Percentiles rank a stretch among this genome's conserved stretches.
phyloP scores from a whole-genome alignment of 1,140 invertebrate species.

The Penaeus chinensis region DNA sequence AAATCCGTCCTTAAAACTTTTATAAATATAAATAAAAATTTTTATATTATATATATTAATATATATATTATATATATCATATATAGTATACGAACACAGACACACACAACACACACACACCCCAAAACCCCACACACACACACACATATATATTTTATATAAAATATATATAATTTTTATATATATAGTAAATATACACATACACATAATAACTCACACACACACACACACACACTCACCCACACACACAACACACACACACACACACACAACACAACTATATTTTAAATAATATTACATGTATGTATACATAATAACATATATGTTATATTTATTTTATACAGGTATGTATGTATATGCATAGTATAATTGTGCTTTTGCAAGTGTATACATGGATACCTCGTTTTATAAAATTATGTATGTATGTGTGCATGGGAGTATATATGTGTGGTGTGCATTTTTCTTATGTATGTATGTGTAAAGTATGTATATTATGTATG shows the following conservation, averaged over 20 bases:
- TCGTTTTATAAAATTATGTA: too few relatives aligned
- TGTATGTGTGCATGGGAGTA: too few relatives aligned
- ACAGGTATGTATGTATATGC: too few relatives aligned
- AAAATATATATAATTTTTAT: neutral
- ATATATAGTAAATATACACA: conserved; percentile 10
- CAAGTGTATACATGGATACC: too few relatives aligned
- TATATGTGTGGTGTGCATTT: too few relatives aligned
- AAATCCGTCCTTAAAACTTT: neutral
- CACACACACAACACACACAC: neutral
- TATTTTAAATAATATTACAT: neutral
- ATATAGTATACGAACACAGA: conserved; percentile 3
- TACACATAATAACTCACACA: neutral
- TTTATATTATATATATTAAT: conserved; percentile 16
- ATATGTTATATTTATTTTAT: too few relatives aligned
- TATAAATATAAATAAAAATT: neutral
- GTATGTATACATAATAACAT: conserved; percentile 3
- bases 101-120: neutral
- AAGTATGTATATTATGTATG: too few relatives aligned
- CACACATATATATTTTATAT: conserved; percentile 1
- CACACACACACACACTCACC: conserved; percentile 8
- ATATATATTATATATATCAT: conserved; percentile 15
- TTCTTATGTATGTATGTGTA: too few relatives aligned
- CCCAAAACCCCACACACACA: neutral
- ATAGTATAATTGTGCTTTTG: too few relatives aligned
- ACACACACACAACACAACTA: conserved; percentile 2